Conservation (phyloP, 2,888 invertebrate genomes). For the Agriopis aurantiaria region DNA sequence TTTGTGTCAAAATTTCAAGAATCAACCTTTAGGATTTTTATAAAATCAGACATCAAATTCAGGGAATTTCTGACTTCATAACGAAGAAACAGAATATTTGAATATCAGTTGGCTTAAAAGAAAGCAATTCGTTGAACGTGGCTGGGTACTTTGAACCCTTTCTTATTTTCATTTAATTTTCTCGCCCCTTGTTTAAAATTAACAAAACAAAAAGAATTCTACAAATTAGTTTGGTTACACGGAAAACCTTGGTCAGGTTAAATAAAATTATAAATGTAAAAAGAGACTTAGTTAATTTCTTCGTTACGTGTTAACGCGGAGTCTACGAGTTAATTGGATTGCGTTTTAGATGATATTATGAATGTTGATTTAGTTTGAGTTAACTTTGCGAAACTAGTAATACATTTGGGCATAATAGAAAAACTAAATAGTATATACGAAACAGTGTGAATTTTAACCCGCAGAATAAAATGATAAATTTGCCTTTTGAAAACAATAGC, state of each 20-base stretch:
- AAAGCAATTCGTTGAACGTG: constrained; percentile 15
- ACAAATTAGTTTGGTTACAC: constrained; percentile 28
- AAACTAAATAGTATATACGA: background rate
- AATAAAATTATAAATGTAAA: constrained; percentile 16
- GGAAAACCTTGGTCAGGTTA: constrained; percentile 6
- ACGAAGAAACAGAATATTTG: constrained; percentile 17
- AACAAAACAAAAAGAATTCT: constrained; percentile 25
- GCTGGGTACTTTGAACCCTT: constrained; percentile 21
- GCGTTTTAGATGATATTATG: background rate
- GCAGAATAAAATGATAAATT: too few relatives aligned
- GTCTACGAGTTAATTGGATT: background rate
- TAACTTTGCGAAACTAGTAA: background rate
- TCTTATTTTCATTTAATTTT: constrained; percentile 31
- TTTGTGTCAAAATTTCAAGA: background rate
- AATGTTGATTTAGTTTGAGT: background rate
- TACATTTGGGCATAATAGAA: background rate
- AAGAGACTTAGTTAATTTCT: background rate
- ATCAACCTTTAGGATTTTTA: background rate
- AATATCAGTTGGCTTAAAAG: constrained; percentile 20
- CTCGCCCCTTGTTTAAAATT: constrained; percentile 16
- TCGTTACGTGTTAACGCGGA: background rate
- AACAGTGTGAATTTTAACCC: too few relatives aligned
- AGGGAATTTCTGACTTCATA: constrained; percentile 4
- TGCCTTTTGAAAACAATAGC: too few relatives aligned
- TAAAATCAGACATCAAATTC: background rate